phyloP scores from a whole-genome alignment of 2,888 invertebrate genomes.

The Fragum sueziense region DNA sequence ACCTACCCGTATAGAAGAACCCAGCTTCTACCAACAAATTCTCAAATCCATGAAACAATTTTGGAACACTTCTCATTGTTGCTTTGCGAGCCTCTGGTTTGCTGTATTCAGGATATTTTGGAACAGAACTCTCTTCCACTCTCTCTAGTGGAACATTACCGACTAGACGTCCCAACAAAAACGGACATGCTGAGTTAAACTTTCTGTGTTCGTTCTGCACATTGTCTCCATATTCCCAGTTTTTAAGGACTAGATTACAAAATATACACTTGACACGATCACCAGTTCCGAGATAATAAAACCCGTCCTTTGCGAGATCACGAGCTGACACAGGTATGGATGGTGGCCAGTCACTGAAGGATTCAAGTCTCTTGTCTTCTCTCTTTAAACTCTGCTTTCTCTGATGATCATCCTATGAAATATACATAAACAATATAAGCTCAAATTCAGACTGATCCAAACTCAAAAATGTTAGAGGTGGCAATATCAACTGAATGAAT shows the following conservation, averaged over 20 bases:
- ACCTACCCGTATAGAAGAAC: constrained; percentile 62
- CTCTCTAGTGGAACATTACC: constrained; percentile 54
- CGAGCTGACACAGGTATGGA: constrained; percentile 47
- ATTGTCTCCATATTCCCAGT: constrained; percentile 59
- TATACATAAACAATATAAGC: too few relatives aligned
- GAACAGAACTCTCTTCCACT: constrained; percentile 2
- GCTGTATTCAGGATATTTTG: constrained; percentile 56
- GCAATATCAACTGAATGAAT: too few relatives aligned
- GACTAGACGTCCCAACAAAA: constrained; percentile 47
- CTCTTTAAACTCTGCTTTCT: constrained; percentile 35
- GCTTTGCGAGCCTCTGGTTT: constrained; percentile 45
- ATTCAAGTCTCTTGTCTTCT: constrained; percentile 47
- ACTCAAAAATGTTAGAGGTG: too few relatives aligned
- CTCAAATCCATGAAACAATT: constrained; percentile 34
- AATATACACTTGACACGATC: constrained; percentile 62
- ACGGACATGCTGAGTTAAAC: constrained; percentile 55
- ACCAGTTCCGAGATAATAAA: constrained; percentile 53
- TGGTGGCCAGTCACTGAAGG: constrained; percentile 56
- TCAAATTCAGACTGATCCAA: too few relatives aligned
- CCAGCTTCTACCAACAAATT: constrained; percentile 57
- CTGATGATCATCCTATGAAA: constrained; percentile 58
- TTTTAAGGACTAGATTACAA: constrained; percentile 60
- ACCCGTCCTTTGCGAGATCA: constrained; percentile 60
- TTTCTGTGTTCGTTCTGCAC: constrained; percentile 56
- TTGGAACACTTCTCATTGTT: constrained; percentile 41